Evolutionary conservation across 2,888 invertebrate species (phyloP), one percentile per base, ranked within the genome.

Genomic region (Chaitophorus viminalis): DNA sequence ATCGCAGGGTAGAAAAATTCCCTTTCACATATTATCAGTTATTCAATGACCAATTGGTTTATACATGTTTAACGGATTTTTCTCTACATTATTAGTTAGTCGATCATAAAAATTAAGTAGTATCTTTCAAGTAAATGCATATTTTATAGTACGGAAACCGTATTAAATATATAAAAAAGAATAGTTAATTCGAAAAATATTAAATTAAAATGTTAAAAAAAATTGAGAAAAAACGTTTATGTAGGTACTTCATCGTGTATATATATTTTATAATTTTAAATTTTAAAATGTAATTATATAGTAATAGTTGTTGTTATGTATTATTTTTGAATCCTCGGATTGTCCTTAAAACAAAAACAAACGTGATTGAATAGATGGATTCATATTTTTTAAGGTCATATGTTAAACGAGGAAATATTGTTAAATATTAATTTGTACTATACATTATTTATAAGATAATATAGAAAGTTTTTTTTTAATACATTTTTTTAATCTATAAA

Each of bases 321-420:
- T 3, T 5, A 8, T 11, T 74, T 33, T 74, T 33, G 6, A 68
- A n/a, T 68, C 8, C 29, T 11, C n/a, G n/a, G 11, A 3, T 68
- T 3, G n/a, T n/a, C 68, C 68, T 33, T 8, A 33, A 72, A 72
- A 72, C 17, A 78, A 0, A 33, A 25, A n/a, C 11, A 36, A 6
- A 78, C 60, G 77, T n/a, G 5, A 21, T 60, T 60, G 60, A n/a
- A 31, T 68, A 0, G 33, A 25, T 60, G 4, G 6, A 79, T n/a
- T 70, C 17, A 31, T 33, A 31, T 31, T 54, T 72, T 8, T n/a
- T n/a, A 74, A 52, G 72, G 82, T 82, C 18, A 54, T 68, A 46
- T 25, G 46, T 70, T 52, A 72, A 72, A 82, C n/a, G 9, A 54
- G 46, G 82, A 82, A 82, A 76, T 39, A 25, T 52, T 46, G 46